phyloP scores from a whole-genome alignment of 2,888 invertebrate species.

The Sialis lutaria region DNA sequence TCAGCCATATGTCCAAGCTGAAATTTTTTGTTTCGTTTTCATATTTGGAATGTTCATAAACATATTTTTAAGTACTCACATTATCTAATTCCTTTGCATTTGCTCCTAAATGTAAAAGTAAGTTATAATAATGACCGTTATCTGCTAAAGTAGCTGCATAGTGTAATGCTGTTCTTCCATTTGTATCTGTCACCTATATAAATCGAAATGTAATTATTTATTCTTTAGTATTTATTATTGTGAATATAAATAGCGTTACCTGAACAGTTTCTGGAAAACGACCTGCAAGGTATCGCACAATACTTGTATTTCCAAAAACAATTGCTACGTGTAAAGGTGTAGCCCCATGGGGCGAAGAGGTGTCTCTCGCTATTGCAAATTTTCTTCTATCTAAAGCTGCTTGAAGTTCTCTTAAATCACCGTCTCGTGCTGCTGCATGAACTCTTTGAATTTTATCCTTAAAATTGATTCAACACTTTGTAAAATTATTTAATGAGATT shows the following conservation, averaged over 20 bases:
- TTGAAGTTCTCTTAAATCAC: constrained; percentile 69
- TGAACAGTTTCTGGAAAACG: constrained; percentile 79
- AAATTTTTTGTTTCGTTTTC: constrained; percentile 6
- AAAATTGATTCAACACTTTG: constrained; percentile 9
- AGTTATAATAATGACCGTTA: constrained; percentile 74
- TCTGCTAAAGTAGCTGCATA: constrained; percentile 73
- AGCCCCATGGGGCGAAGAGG: constrained; percentile 63
- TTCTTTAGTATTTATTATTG: no score
- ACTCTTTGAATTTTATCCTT: constrained; percentile 82
- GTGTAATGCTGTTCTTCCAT: constrained; percentile 74
- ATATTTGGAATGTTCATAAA: not conserved
- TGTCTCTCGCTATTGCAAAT: constrained; percentile 78
- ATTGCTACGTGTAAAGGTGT: constrained; percentile 78
- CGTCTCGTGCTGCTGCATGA: constrained; percentile 70
- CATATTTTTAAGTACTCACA: constrained; percentile 32
- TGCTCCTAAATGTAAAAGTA: constrained; percentile 70
- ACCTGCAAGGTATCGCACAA: constrained; percentile 49
- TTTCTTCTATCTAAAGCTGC: constrained; percentile 74
- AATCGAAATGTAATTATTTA: constrained; percentile 17
- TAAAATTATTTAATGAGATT: not conserved
- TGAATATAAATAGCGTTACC: constrained; percentile 13
- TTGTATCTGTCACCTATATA: constrained; percentile 33
- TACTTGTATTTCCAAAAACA: constrained; percentile 66
- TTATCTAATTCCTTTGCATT: constrained; percentile 69
- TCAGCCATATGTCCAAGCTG: constrained; percentile 67